Conservation (phyloP, 2,888 invertebrate species). For the Encarsia formosa region DNA sequence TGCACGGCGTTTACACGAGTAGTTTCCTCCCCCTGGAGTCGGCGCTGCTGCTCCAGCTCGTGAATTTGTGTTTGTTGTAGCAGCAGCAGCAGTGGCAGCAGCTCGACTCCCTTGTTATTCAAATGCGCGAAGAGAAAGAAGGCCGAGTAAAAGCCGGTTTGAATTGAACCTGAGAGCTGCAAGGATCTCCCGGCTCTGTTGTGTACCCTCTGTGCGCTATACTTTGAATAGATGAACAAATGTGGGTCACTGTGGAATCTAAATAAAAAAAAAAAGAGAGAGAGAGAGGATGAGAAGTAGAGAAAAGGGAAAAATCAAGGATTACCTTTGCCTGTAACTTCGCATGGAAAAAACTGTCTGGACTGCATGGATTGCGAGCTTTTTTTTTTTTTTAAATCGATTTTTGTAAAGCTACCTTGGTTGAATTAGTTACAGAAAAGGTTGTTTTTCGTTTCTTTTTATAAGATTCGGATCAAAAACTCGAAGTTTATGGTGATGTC, state of each 20-base stretch:
- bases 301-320: slow-evolving; percentile 14
- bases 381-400: too few species aligned
- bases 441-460: too few species aligned
- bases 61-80: slow-evolving; percentile 35
- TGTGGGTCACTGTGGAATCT: slow-evolving; percentile 29
- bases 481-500: too few species aligned
- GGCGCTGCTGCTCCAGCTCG: slow-evolving; percentile 22
- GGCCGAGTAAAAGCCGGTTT: slow-evolving; percentile 12
- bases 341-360: too few species aligned
- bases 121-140: slow-evolving; percentile 28
- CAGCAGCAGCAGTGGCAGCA: too few species aligned
- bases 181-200: too few species aligned
- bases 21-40: background rate
- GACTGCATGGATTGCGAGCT: too few species aligned
- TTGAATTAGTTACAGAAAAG: too few species aligned
- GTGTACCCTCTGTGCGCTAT: background rate
- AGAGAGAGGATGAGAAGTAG: slow-evolving; percentile 9
- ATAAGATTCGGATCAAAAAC: too few species aligned
- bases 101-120: slow-evolving; percentile 34
- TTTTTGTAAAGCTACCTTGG: too few species aligned
- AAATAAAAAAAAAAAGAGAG: background rate
- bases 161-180: too few species aligned
- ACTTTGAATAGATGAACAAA: slow-evolving; percentile 31
- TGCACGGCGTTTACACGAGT: slow-evolving; percentile 5
- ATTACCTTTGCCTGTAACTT: too few species aligned